Evolutionary conservation across 2,113 vertebrate species (phyloP), one percentile per base, ranked within the genome.

Genomic region (Carettochelys insculpta): DNA sequence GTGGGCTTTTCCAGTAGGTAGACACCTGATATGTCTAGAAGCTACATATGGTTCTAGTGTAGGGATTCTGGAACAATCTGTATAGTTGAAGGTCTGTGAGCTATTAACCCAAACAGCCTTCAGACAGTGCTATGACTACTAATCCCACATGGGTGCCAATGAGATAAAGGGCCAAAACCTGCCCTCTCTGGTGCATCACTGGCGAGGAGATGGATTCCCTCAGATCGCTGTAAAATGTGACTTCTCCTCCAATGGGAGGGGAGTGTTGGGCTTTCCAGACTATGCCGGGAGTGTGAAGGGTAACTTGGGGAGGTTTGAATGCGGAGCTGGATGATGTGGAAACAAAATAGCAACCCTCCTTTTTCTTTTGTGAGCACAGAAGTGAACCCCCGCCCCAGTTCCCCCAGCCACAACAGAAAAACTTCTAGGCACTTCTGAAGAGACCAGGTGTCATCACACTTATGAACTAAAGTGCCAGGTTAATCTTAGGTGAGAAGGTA

Each of bases 401-500:
- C 19, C 34, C 82, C 22, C 50, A n/a, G n/a, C n/a, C n/a, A n/a
- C n/a, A n/a, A n/a, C 61, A 3, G 5, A 4, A 1, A 3, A 83
- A 84, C 1, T 1, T 0, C 0, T 31, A n/a, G 6, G 38, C 8
- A 20, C 31, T 31, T 41, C 76, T 58, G 48, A 80, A 77, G 76
- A 27, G 1, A 1, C 41, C 1, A 3, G 1, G 1, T 8, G 8
- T 12, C 16, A 13, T 12, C 16, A 13, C 1, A 1, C 34, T 13
- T 61, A 75, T 45, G 77, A 56, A 27, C 1, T 75, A 1, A 51
- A n/a, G 24, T 29, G 50, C 52, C 73, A 38, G 31, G 31, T 52
- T 85, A 38, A 7, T 34, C 24, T 45, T 5, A 0, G 1, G 22
- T 86, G 82, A 78, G 8, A 0, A 0, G 20, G 7, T 0, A 0